A percentile compares a stretch with the other conserved stretches of the same genome.
Evolutionary conservation across 2,888 invertebrate species (phyloP).

Genomic region (Oxystoma pomonae): DNA sequence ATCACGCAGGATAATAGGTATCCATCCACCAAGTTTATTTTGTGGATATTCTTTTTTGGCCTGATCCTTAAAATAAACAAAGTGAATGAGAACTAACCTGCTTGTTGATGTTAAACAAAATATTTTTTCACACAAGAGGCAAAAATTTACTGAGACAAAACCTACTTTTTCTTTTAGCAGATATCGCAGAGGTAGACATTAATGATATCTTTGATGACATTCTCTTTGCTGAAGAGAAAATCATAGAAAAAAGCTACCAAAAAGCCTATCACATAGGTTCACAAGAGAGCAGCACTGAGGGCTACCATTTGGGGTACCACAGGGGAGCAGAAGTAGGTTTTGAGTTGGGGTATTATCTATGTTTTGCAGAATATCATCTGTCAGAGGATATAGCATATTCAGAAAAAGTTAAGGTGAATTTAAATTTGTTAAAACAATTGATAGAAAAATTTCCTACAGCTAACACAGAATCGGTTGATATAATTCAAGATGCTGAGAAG

Average conservation of each 20-base stretch:
- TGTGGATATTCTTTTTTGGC: too few relatives aligned
- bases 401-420: constrained; percentile 53
- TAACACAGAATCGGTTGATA: constrained; percentile 64
- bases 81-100: too few relatives aligned
- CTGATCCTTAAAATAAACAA: too few relatives aligned
- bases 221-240: constrained; percentile 63
- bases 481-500: constrained; percentile 56
- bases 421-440: constrained; percentile 55
- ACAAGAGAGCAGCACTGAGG: constrained; percentile 61
- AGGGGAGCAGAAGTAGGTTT: constrained; percentile 71
- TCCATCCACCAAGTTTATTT: too few relatives aligned
- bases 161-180: too few relatives aligned
- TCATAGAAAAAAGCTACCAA: constrained; percentile 59
- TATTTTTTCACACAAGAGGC: too few relatives aligned
- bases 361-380: constrained; percentile 50
- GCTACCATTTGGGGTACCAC: constrained; percentile 73
- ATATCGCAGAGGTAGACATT: constrained; percentile 56
- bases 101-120: too few relatives aligned
- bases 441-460: constrained; percentile 61
- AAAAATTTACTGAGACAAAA: too few relatives aligned
- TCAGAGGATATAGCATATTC: constrained; percentile 41
- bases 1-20: too few relatives aligned
- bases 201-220: constrained; percentile 72
- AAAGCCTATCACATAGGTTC: constrained; percentile 64
- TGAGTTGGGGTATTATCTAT: constrained; percentile 72